Percentiles rank a stretch among this genome's conserved stretches.
Conservation (phyloP, 2,888 invertebrate species). For the Drosophila birchii region DNA sequence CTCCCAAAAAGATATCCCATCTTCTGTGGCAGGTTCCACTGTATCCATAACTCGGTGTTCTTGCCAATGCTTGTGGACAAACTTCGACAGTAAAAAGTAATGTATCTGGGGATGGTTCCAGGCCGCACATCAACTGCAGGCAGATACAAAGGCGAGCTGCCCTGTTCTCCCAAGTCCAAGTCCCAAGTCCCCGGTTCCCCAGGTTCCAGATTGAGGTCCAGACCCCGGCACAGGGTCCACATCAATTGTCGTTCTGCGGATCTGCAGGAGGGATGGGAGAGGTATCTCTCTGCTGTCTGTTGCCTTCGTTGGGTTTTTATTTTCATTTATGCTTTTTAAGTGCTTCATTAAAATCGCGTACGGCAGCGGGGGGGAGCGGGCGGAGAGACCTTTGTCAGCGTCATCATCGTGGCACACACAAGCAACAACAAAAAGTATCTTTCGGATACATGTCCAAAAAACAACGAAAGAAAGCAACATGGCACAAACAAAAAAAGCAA, state of each 20-base stretch:
- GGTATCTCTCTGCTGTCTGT: constrained; percentile 53
- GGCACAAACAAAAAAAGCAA: constrained; percentile 11
- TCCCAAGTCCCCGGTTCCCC: constrained; percentile 15
- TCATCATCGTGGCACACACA: constrained; percentile 69
- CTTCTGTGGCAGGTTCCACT: not conserved
- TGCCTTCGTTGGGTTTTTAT: constrained; percentile 74
- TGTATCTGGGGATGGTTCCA: constrained; percentile 48
- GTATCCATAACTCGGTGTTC: constrained; percentile 38
- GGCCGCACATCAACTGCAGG: constrained; percentile 34
- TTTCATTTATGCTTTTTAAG: constrained; percentile 82
- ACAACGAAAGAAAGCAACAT: constrained; percentile 71
- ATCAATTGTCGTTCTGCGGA: constrained; percentile 76
- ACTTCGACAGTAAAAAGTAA: constrained; percentile 65
- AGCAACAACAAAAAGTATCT: constrained; percentile 64
- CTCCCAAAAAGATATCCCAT: no score
- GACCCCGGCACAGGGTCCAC: constrained; percentile 64
- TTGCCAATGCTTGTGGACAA: constrained; percentile 51
- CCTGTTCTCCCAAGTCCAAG: constrained; percentile 5
- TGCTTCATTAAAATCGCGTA: constrained; percentile 80
- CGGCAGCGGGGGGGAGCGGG: constrained; percentile 52
- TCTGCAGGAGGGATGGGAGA: constrained; percentile 59
- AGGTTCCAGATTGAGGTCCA: constrained; percentile 20
- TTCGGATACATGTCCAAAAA: constrained; percentile 76
- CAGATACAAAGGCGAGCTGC: not conserved
- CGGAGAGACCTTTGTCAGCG: constrained; percentile 75